Percentiles rank a stretch among this genome's conserved stretches.
Evolutionary conservation across 2,113 vertebrate genomes (phyloP).

Genomic region (Labeo catla): DNA sequence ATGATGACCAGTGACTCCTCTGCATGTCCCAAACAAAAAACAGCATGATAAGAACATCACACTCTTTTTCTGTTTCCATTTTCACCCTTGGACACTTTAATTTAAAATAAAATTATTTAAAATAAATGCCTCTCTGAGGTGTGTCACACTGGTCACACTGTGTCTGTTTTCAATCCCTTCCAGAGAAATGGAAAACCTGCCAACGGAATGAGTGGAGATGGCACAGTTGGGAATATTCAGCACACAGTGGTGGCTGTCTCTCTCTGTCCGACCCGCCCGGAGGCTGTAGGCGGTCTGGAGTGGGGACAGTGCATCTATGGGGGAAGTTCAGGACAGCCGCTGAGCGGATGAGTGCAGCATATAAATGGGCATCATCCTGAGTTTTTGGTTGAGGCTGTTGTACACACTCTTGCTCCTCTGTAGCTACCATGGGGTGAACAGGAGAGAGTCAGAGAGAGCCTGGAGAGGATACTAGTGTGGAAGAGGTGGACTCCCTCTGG

Average conservation of each 20-base stretch:
- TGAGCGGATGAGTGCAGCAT: not conserved
- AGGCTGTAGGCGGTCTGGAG: not conserved
- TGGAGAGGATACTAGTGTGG: not conserved
- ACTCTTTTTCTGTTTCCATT: not conserved
- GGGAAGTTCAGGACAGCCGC: conserved; percentile 15
- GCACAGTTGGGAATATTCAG: conserved; percentile 2
- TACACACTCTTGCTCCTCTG: not conserved
- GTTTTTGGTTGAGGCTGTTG: not conserved
- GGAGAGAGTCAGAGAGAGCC: not conserved
- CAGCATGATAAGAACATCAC: not conserved
- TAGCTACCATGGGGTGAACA: not conserved
- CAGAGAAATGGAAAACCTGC: not conserved
- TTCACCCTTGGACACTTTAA: not conserved
- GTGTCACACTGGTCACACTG: not conserved
- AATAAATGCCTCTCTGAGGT: not conserved
- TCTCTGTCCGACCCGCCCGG: not conserved
- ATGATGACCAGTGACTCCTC: not conserved
- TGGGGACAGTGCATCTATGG: not conserved
- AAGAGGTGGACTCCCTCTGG: conserved; percentile 4
- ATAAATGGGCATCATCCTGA: not conserved
- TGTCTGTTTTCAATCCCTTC: conserved; percentile 4
- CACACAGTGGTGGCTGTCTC: not conserved
- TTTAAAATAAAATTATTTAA: conserved; percentile 13
- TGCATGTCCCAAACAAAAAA: not conserved
- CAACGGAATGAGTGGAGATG: not conserved